Evolutionary conservation across 2,888 invertebrate species (phyloP), one percentile per base, ranked within the genome.

Genomic region (Ophraella communa): DNA sequence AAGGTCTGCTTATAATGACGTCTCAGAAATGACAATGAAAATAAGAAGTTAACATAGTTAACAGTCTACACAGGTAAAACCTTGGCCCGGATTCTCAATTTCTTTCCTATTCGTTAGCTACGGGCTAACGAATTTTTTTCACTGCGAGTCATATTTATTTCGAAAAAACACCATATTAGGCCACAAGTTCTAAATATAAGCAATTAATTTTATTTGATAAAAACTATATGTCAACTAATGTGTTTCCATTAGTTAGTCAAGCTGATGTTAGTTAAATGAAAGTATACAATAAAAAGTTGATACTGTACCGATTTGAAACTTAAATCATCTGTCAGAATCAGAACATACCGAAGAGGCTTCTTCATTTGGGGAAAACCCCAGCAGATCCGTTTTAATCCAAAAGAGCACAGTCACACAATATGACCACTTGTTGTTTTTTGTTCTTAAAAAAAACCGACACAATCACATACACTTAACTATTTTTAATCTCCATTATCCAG

Each of bases 271-370:
- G 35, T 52, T 30, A 20, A 27, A 24, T 45, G 35, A 47, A 57
- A 54, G 58, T 58, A 60, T 42, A 55, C 44, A 33, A 20, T 21
- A 57, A 64, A 66, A 66, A 68, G 45, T 62, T 62, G 68, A 68
- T 68, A 68, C 66, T 62, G 64, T 62, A 68, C 59, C 66, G 51
- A 68, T 66, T 66, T 59, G 14, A 58, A 65, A 65, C 65, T 57
- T 66, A 66, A 68, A 67, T 71, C 72, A 70, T 70, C 71, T 70
- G 71, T 68, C 70, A 71, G 67, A 51, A 51, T 51, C 17, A 51
- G 49, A 51, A 57, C 77, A 78, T 77, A 78, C 77, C 77, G 75
- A 73, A 75, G 78, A 74, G 77, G 75, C 72, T 75, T 77, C 77
- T 75, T 78, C 78, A 78, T 78, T 78, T 77, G 62, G 56, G 62